Percentiles rank a stretch among this genome's conserved stretches.
Evolutionary conservation across 2,113 vertebrate genomes (phyloP).

Genomic region (Ariopsis seemanni): DNA sequence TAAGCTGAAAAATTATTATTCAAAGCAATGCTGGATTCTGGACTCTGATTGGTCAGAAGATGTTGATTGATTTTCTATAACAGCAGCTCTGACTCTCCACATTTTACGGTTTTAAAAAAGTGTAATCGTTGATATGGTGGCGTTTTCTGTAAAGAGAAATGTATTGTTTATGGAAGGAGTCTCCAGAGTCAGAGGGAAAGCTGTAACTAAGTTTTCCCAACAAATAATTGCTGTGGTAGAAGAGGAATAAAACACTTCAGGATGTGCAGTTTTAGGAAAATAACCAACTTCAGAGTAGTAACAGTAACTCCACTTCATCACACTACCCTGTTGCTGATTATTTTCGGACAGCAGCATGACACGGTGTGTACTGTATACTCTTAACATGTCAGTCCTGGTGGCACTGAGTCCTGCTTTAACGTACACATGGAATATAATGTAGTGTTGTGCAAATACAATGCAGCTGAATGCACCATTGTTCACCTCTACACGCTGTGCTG

Average conservation of each 20-base stretch:
- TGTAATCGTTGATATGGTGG: not conserved
- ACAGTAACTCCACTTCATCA: too few species aligned
- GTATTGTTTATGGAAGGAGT: not conserved
- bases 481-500: not conserved
- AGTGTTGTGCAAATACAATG: constrained; percentile 66
- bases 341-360: not conserved
- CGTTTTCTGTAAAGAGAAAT: not conserved
- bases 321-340: not conserved
- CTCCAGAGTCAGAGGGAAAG: not conserved
- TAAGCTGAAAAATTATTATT: not conserved
- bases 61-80: not conserved
- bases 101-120: too few species aligned
- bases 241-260: too few species aligned
- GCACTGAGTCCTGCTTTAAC: not conserved
- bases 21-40: not conserved
- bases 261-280: too few species aligned
- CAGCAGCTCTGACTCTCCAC: not conserved
- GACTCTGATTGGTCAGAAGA: not conserved
- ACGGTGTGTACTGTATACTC: not conserved
- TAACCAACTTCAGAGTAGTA: not conserved
- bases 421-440: constrained; percentile 34
- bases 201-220: not conserved
- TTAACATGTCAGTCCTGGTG: not conserved
- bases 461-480: constrained; percentile 60
- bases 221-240: too few species aligned